Conservation (phyloP, 1,140 invertebrate genomes). For the Ceratitis capitata region DNA sequence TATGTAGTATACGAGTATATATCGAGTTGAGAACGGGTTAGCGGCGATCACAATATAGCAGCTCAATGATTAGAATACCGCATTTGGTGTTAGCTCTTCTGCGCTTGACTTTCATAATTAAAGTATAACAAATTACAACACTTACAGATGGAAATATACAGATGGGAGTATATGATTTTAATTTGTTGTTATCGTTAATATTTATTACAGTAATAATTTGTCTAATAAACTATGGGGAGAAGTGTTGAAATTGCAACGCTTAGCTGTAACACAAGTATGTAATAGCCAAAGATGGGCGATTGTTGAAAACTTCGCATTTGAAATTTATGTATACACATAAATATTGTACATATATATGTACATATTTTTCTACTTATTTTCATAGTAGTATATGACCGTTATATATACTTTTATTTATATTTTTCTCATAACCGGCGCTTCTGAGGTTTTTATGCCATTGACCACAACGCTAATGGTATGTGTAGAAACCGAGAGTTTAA, state of each 20-base stretch:
- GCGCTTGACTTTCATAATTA: background rate
- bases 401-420: too few species aligned
- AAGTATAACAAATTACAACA: conserved; percentile 26
- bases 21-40: too few species aligned
- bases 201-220: background rate
- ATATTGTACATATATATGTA: background rate
- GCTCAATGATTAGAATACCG: background rate
- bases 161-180: background rate
- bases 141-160: background rate
- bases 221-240: background rate
- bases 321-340: too few species aligned
- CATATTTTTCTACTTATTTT: background rate
- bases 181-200: background rate
- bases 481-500: too few species aligned
- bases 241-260: background rate
- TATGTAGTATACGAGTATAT: background rate
- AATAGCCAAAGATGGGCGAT: too few species aligned
- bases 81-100: background rate
- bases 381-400: background rate
- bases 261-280: background rate
- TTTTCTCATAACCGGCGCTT: too few species aligned
- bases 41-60: too few species aligned
- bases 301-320: too few species aligned
- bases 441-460: too few species aligned
- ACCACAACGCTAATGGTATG: too few species aligned